phyloP scores from a whole-genome alignment of 64 coral and sea anemone genomes.

The Dendronephthya gigantea region DNA sequence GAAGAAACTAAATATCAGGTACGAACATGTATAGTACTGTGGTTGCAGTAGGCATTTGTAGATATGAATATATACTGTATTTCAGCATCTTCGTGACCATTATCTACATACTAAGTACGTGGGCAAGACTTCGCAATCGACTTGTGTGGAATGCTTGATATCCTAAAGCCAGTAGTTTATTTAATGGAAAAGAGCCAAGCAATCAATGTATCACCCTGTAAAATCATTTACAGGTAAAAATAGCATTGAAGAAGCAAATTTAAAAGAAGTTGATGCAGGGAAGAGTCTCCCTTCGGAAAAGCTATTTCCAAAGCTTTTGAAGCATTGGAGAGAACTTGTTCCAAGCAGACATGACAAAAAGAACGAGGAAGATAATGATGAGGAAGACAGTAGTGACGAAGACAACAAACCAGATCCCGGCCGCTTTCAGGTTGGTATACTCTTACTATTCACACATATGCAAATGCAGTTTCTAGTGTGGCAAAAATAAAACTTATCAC shows the following conservation, averaged over 20 bases:
- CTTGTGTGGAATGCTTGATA: background rate
- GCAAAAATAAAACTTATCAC: background rate
- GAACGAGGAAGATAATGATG: no score
- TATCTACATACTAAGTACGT: background rate
- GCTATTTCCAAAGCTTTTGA: background rate
- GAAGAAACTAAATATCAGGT: constrained; percentile 7
- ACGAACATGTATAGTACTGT: background rate
- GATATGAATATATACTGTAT: background rate
- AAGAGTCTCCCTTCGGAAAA: background rate
- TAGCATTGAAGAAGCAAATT: background rate
- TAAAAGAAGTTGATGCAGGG: background rate
- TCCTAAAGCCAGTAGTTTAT: constrained; percentile 8
- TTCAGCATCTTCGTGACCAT: background rate
- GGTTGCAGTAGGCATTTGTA: no score
- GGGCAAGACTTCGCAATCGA: background rate
- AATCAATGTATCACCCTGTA: background rate
- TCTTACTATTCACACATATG: no score
- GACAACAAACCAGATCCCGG: background rate
- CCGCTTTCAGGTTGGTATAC: background rate
- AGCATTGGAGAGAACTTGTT: background rate
- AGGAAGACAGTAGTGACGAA: background rate
- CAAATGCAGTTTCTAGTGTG: no score
- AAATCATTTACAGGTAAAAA: background rate
- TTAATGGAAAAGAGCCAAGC: background rate
- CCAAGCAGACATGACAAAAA: no score